These are phyloP conservation scores for Agapornis roseicollis DNA, from an alignment of 2,113 vertebrate genomes.

Conservation along the genomic window DNA sequence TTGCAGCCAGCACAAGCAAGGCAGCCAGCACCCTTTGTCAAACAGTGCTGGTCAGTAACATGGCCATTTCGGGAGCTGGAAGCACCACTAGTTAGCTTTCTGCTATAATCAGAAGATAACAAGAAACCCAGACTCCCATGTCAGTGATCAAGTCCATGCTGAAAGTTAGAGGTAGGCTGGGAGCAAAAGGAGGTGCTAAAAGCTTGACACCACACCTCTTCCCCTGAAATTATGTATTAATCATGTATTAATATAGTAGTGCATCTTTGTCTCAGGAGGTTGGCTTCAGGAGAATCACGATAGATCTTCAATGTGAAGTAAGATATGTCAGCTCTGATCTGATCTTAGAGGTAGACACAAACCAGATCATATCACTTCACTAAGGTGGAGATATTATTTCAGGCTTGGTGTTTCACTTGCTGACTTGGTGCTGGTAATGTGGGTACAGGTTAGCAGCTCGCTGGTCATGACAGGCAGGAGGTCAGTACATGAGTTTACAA, in stretches of 20 bases:
- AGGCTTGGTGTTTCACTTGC: background rate
- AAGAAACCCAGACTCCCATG: background rate
- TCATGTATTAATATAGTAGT: background rate
- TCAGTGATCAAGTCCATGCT: background rate
- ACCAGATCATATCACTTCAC: background rate
- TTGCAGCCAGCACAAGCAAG: background rate
- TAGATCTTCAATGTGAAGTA: background rate
- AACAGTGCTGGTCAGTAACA: background rate
- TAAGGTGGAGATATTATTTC: background rate
- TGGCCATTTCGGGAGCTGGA: background rate
- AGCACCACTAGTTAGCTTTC: background rate
- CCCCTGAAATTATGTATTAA: background rate
- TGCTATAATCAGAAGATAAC: background rate
- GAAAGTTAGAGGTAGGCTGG: background rate
- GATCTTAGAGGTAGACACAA: background rate
- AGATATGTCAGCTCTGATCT: background rate
- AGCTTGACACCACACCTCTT: background rate
- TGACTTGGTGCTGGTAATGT: background rate
- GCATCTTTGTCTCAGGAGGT: background rate
- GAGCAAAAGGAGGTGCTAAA: background rate
- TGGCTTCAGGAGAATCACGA: background rate
- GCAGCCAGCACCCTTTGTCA: background rate
- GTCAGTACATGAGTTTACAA: fast-evolving
- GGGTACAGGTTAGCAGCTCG: background rate
- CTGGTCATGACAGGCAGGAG: background rate